These are phyloP conservation scores for Siphonodentalium dalli DNA, from an alignment of 2,888 invertebrate genomes.

Conservation along the genomic window DNA sequence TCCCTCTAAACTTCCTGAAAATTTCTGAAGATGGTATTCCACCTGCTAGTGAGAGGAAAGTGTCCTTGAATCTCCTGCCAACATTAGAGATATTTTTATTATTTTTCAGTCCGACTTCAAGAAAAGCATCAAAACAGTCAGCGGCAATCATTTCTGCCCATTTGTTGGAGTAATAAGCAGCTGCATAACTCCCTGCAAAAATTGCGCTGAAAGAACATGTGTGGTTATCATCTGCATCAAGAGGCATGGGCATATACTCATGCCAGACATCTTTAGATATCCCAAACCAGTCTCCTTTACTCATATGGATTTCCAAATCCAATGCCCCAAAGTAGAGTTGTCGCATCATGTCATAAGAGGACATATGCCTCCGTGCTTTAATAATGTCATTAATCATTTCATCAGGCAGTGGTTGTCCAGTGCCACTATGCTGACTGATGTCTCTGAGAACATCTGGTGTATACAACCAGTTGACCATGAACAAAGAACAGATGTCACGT, in stretches of 20 bases:
- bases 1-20: slow-evolving; percentile 87
- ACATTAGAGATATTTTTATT: slow-evolving; percentile 48
- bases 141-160: slow-evolving; percentile 91
- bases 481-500: slow-evolving; percentile 81
- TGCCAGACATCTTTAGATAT: slow-evolving; percentile 82
- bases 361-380: slow-evolving; percentile 76
- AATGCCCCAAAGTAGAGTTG: slow-evolving; percentile 83
- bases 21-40: slow-evolving; percentile 82
- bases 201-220: slow-evolving; percentile 85
- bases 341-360: slow-evolving; percentile 79
- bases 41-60: slow-evolving; percentile 84
- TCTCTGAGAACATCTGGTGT: slow-evolving; percentile 71
- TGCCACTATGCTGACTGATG: slow-evolving; percentile 79
- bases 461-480: slow-evolving; percentile 81
- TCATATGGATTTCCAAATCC: slow-evolving; percentile 83
- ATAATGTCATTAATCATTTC: slow-evolving; percentile 72
- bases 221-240: slow-evolving; percentile 82
- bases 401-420: slow-evolving; percentile 75
- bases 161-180: slow-evolving; percentile 82
- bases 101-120: slow-evolving; percentile 70
- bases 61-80: slow-evolving; percentile 74
- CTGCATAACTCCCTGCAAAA: slow-evolving; percentile 83
- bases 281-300: slow-evolving; percentile 82
- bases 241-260: slow-evolving; percentile 78
- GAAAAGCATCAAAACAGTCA: slow-evolving; percentile 86